Conservation (phyloP, 2,113 vertebrate species). For the Stictonetta naevosa region DNA sequence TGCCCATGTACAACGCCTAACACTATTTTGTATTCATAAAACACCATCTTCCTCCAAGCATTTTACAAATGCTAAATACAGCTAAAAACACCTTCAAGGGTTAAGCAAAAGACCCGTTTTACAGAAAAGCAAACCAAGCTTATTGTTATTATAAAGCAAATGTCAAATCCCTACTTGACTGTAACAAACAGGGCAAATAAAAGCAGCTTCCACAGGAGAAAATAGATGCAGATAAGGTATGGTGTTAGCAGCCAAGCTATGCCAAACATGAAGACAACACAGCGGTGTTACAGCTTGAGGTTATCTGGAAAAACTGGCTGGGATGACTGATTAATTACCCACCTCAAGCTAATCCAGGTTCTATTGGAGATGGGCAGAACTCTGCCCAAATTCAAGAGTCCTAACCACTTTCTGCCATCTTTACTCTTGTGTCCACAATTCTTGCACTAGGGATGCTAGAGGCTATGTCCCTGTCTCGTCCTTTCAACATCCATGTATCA, state of each 20-base stretch:
- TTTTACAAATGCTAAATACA: constrained; percentile 60
- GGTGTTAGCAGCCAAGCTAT: background rate
- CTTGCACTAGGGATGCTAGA: background rate
- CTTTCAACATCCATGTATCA: background rate
- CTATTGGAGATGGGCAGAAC: background rate
- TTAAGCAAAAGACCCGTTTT: constrained; percentile 36
- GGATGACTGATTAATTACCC: background rate
- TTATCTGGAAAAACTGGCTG: background rate
- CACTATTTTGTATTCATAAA: constrained; percentile 48
- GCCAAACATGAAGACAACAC: background rate
- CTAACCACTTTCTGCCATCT: background rate
- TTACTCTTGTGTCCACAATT: background rate
- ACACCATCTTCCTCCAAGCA: background rate
- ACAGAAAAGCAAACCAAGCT: constrained; percentile 34
- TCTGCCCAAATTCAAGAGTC: background rate
- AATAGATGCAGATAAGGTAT: background rate
- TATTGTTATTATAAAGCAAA: constrained; percentile 9
- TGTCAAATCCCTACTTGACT: background rate
- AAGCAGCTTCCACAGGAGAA: background rate
- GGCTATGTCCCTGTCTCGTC: background rate
- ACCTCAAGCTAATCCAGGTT: background rate
- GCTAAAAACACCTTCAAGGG: constrained; percentile 24
- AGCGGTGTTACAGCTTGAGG: background rate
- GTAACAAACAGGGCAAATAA: constrained; percentile 6
- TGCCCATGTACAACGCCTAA: constrained; percentile 43